phyloP scores from a whole-genome alignment of 2,888 invertebrate species.

The Tinea pellionella region DNA sequence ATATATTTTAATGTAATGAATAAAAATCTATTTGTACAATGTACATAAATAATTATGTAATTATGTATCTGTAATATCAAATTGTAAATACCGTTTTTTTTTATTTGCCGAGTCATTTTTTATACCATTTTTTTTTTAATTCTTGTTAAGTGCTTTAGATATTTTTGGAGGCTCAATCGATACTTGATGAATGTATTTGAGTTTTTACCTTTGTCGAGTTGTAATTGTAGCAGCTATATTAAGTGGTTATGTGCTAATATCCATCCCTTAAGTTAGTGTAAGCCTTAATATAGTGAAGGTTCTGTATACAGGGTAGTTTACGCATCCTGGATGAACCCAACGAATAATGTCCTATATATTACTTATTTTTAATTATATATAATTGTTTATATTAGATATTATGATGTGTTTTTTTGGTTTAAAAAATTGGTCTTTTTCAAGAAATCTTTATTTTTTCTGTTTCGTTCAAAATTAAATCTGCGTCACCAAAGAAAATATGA shows the following conservation, averaged over 20 bases:
- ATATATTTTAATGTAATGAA: not conserved
- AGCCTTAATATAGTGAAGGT: not conserved
- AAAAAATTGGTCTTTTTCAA: no score
- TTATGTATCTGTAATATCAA: not conserved
- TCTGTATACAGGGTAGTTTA: constrained; percentile 53
- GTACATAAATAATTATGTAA: not conserved
- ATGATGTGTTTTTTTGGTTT: no score
- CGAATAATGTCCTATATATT: constrained; percentile 26
- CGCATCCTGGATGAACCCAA: constrained; percentile 48
- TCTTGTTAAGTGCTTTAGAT: not conserved
- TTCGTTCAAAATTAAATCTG: no score
- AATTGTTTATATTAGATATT: constrained; percentile 22
- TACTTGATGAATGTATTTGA: not conserved
- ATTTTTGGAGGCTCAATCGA: not conserved
- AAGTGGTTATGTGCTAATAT: constrained; percentile 31
- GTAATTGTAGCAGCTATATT: not conserved
- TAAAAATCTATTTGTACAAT: not conserved
- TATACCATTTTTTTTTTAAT: not conserved
- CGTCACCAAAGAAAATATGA: not conserved
- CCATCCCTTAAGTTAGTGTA: constrained; percentile 29
- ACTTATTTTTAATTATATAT: constrained; percentile 24
- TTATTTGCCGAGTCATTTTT: not conserved
- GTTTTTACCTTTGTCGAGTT: not conserved
- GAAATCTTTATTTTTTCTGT: no score
- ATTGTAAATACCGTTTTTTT: not conserved